These are phyloP conservation scores for Drosophila pullipes DNA, from an alignment of 2,888 invertebrate species.

Conservation along the genomic window DNA sequence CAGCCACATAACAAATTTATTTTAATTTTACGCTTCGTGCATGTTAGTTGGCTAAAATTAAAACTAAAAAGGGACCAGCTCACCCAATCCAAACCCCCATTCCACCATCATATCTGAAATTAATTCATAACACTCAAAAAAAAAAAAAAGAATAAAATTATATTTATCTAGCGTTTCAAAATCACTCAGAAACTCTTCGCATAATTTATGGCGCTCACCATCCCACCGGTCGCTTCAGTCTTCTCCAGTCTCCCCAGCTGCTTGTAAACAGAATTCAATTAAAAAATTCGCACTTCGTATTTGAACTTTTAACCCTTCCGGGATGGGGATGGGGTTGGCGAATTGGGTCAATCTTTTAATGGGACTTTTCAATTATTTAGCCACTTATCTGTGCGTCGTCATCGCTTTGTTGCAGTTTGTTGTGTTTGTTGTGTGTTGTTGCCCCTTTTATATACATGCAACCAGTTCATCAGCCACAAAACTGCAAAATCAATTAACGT, in stretches of 20 bases:
- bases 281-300: conserved; percentile 55
- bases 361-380: conserved; percentile 61
- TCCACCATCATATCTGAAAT: conserved; percentile 14
- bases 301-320: conserved; percentile 69
- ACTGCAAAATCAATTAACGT: conserved; percentile 74
- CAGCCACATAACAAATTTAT: conserved; percentile 52
- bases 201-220: conserved; percentile 29
- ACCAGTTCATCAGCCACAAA: conserved; percentile 34
- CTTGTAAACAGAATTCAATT: conserved; percentile 55
- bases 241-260: neutral
- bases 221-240: neutral
- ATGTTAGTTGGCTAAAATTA: conserved; percentile 35
- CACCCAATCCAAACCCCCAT: neutral
- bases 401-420: conserved; percentile 57
- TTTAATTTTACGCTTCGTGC: conserved; percentile 44
- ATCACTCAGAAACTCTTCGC: conserved; percentile 31
- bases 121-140: conserved; percentile 49
- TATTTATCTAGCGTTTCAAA: conserved; percentile 51
- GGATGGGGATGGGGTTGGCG: conserved; percentile 8
- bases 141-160: conserved; percentile 9
- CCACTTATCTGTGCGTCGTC: conserved; percentile 65
- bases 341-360: conserved; percentile 72
- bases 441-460: neutral
- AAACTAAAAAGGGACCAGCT: conserved; percentile 22
- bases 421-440: conserved; percentile 10